Evolutionary conservation across 2,797 vertebrate species (phyloP), one percentile per base, ranked within the genome.

Genomic region (Brotula barbata): DNA sequence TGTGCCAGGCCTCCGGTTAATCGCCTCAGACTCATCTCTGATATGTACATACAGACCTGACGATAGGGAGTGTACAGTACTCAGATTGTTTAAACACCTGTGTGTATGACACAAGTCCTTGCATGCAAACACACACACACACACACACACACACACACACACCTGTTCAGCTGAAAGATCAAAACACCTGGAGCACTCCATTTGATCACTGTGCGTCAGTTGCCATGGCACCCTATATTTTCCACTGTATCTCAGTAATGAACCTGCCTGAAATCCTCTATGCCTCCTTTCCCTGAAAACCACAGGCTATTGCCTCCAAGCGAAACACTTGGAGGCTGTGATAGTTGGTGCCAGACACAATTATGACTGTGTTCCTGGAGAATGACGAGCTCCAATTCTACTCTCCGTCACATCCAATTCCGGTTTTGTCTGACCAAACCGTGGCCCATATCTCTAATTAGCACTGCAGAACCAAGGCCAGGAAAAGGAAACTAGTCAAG

Each of bases 21-120:
- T 77, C 57, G 52, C 69, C 77, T 68, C 71, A 49, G 71, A 77
- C 71, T 54, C 55, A 48, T 64, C 66, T 77, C 69, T 71, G 80
- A 89, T 84, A 87, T 85, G 84, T 82, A 87, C 87, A 85, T 76
- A 82, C 75, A 87, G 77, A 87, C 84, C 84, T 87, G 84, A 78
- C 78, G 73, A 64, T 67, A 80, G 60, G 59, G 75, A 74, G 80
- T 57, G 73, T 85, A 87, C 84, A 85, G 73, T 86, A 89, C 82
- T 77, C 83, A 83, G 85, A 87, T 83, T 81, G 85, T 87, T 82
- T 74, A 75, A 77, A 83, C 82, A 87, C 66, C 73, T 75, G 61
- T 75, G 73, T 79, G 71, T 77, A 82, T 68, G 41, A 73, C 67
- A 72, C 54, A 50, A 61, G 64, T 58, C 68, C 75, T 72, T 10